Percentiles rank a stretch among this genome's conserved stretches.
Conservation (phyloP, 2,797 vertebrate species). For the Gallinago nigripennis region DNA sequence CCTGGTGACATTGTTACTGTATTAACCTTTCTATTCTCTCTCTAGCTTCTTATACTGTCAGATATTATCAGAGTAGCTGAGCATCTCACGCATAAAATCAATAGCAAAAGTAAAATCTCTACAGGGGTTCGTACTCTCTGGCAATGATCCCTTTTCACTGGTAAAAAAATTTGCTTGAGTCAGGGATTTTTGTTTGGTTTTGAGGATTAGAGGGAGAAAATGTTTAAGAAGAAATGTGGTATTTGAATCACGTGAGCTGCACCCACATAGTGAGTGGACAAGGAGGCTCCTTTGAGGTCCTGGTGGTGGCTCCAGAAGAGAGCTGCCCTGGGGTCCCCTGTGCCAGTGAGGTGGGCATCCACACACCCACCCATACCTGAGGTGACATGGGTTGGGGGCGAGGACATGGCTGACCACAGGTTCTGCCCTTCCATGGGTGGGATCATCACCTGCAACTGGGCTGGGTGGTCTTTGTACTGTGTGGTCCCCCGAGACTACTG, state of each 20-base stretch:
- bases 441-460: accelerated
- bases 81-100: conserved; percentile 56
- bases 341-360: accelerated
- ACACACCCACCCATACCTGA: accelerated
- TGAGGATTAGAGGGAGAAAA: not conserved
- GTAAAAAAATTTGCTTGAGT: not conserved
- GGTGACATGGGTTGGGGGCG: accelerated
- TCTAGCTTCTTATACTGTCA: conserved; percentile 39
- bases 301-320: accelerated
- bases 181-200: not conserved
- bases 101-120: conserved; percentile 61
- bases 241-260: not conserved
- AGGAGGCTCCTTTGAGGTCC: not conserved
- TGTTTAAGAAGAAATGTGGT: not conserved
- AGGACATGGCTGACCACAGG: accelerated
- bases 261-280: accelerated
- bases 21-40: conserved; percentile 37
- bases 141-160: conserved; percentile 12
- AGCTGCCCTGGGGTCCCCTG: accelerated
- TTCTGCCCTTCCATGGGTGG: accelerated
- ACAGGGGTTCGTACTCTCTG: conserved; percentile 24
- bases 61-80: conserved; percentile 32
- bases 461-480: not conserved
- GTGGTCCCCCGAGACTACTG: not conserved
- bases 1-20: not conserved